phyloP scores from a whole-genome alignment of 37 sponge, comb jelly and placozoan species.

The Diacarnus erythraeanus region DNA sequence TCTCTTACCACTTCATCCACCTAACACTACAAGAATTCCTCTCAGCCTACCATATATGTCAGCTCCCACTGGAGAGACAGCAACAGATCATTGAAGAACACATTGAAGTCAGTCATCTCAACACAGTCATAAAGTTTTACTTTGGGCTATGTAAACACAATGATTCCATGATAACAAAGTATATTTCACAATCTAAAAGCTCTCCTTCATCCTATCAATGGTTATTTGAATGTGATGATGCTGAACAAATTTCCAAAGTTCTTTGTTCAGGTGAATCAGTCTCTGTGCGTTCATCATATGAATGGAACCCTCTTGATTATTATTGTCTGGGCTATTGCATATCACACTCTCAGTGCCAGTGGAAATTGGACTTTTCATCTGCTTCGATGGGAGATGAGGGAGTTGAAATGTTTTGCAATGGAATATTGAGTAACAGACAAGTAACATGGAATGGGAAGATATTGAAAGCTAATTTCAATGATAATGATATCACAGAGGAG shows the following conservation, averaged over 20 bases:
- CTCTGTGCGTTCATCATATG: not conserved
- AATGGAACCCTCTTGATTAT: not conserved
- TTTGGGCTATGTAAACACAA: not conserved
- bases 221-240: not conserved
- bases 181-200: not conserved
- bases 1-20: not conserved
- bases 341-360: not conserved
- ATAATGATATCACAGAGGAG: not conserved
- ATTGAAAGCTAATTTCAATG: not conserved
- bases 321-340: not conserved
- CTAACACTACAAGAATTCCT: not conserved
- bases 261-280: no score
- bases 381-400: not conserved
- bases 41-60: not conserved
- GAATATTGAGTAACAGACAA: not conserved
- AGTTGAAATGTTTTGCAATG: not conserved
- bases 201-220: not conserved
- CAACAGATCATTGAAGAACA: not conserved
- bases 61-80: not conserved
- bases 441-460: not conserved
- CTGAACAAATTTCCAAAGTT: not conserved
- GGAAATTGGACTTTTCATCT: not conserved
- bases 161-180: not conserved
- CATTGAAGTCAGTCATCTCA: not conserved
- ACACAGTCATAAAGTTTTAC: not conserved